These are phyloP conservation scores for Hystrix cristata DNA, from an alignment of 2,113 vertebrate genomes.

Conservation along the genomic window DNA sequence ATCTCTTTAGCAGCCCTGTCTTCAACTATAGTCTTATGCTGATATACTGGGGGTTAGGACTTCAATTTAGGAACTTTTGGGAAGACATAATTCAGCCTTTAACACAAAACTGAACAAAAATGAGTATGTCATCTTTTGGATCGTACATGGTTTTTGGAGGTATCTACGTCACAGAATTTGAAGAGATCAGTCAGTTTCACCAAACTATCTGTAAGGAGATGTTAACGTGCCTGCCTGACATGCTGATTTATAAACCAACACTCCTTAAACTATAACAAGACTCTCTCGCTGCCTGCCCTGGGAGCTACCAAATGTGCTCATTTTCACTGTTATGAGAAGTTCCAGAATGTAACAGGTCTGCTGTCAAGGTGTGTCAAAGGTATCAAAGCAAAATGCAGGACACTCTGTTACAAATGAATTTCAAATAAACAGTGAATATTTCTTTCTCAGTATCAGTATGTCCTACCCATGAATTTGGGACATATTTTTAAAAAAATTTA, in stretches of 20 bases:
- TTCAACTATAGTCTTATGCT: neutral
- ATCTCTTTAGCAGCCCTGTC: neutral
- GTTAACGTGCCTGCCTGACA: neutral
- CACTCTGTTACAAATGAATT: neutral
- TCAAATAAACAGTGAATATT: neutral
- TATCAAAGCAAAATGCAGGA: neutral
- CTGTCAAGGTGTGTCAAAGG: no score
- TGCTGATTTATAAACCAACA: neutral
- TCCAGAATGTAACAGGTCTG: neutral
- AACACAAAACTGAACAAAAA: neutral
- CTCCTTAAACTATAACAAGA: no score
- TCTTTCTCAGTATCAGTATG: neutral
- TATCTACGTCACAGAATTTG: neutral
- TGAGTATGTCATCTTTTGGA: neutral
- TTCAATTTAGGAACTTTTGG: neutral
- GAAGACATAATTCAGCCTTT: neutral
- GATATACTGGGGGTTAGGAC: neutral
- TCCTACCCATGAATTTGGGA: neutral
- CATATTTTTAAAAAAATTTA: neutral
- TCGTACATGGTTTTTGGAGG: no score
- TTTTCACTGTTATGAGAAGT: fast-evolving
- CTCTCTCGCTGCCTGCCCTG: neutral
- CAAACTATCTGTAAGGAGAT: no score
- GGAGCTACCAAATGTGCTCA: neutral
- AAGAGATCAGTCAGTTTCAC: neutral